Percentiles rank a stretch among this genome's conserved stretches.
Evolutionary conservation across 2,888 invertebrate species (phyloP).

Genomic region (Aphidius colemani): DNA sequence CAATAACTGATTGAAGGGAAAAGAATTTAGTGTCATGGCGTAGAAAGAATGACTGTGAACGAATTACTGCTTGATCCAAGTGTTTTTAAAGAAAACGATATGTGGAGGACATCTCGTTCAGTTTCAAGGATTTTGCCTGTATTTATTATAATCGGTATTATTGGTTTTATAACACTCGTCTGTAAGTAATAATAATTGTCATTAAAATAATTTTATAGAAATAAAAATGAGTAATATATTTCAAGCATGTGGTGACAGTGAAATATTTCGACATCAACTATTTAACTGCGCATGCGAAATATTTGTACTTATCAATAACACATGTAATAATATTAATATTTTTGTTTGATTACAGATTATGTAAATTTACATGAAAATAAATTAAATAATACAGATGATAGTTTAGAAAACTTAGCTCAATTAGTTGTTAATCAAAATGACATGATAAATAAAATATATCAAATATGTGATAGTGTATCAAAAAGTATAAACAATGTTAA

Average conservation of each 20-base stretch:
- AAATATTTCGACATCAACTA: not conserved
- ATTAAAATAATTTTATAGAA: not conserved
- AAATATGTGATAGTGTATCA: constrained; percentile 19
- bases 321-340: not conserved
- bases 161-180: constrained; percentile 38
- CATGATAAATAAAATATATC: constrained; percentile 31
- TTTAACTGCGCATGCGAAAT: constrained; percentile 9
- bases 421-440: constrained; percentile 32
- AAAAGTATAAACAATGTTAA: constrained; percentile 46
- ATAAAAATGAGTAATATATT: constrained; percentile 7
- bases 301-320: too few relatives aligned
- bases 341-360: constrained; percentile 29
- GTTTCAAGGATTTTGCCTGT: constrained; percentile 34
- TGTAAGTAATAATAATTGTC: constrained; percentile 40
- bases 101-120: constrained; percentile 43
- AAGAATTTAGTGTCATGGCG: constrained; percentile 43
- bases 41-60: constrained; percentile 41
- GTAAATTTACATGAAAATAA: constrained; percentile 22
- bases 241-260: constrained; percentile 10
- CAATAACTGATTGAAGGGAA: too few relatives aligned
- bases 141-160: constrained; percentile 38
- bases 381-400: constrained; percentile 25
- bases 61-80: constrained; percentile 36
- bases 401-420: constrained; percentile 21
- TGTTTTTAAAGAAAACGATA: constrained; percentile 34